Conservation (phyloP, 1,140 invertebrate species). For the Brachionus manjavacas region DNA sequence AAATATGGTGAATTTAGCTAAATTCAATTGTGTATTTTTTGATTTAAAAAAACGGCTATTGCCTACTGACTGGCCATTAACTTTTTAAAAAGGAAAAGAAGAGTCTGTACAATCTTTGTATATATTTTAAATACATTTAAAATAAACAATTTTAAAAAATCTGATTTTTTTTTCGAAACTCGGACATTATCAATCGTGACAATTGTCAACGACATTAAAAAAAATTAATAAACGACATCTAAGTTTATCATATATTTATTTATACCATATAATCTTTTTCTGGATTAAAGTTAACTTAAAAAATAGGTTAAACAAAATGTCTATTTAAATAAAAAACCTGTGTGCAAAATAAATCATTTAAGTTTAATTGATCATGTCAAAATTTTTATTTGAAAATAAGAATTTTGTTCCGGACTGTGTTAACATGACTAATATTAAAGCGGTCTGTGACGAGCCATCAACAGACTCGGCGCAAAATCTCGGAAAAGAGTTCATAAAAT, state of each 20-base stretch:
- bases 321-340: not conserved
- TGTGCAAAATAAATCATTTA: not conserved
- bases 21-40: too few relatives aligned
- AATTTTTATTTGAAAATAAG: not conserved
- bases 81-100: too few relatives aligned
- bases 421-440: not conserved
- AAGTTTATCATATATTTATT: constrained; percentile 6
- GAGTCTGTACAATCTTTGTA: too few relatives aligned
- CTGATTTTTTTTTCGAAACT: not conserved
- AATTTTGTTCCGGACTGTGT: not conserved
- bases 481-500: not conserved
- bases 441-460: not conserved
- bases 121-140: not conserved
- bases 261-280: constrained; percentile 13
- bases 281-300: constrained; percentile 26
- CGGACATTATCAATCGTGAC: not conserved
- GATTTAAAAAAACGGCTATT: too few relatives aligned
- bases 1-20: too few relatives aligned
- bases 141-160: not conserved
- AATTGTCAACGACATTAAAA: not conserved
- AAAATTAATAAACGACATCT: not conserved
- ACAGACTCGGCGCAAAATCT: not conserved
- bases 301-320: not conserved
- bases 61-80: too few relatives aligned
- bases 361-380: not conserved